Evolutionary conservation across 2,888 invertebrate genomes (phyloP).

Genomic region (Macaria notata): DNA sequence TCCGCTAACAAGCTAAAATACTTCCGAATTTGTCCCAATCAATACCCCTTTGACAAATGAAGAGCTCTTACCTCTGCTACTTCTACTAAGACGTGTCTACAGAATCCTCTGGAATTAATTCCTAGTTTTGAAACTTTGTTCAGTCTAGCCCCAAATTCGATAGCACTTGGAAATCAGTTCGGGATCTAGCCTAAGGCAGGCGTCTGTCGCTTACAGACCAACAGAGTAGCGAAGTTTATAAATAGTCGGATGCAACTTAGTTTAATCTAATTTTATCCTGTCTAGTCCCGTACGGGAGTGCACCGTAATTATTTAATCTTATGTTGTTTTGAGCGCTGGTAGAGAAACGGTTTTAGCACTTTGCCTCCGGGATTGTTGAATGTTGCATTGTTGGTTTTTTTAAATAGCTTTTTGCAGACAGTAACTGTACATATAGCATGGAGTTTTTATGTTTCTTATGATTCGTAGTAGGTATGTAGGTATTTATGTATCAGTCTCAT

Average conservation of each 20-base stretch:
- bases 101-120: constrained; percentile 20
- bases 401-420: too few relatives aligned
- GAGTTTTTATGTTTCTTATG: too few relatives aligned
- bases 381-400: too few relatives aligned
- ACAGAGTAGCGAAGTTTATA: constrained; percentile 27
- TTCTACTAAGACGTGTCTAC: constrained; percentile 9
- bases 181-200: constrained; percentile 19
- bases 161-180: constrained; percentile 25
- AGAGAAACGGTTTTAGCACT: too few relatives aligned
- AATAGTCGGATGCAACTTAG: constrained; percentile 25
- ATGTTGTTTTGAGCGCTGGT: too few relatives aligned
- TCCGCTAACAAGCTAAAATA: too few relatives aligned
- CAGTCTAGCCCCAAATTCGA: constrained; percentile 21
- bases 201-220: constrained; percentile 25
- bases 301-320: constrained; percentile 6
- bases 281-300: background rate
- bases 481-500: too few relatives aligned
- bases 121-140: constrained; percentile 19
- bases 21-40: too few relatives aligned
- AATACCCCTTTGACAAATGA: background rate
- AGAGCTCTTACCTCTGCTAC: background rate
- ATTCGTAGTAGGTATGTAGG: too few relatives aligned
- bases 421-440: too few relatives aligned
- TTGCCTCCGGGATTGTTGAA: too few relatives aligned
- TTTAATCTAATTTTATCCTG: constrained; percentile 22